Base-by-base conservation (phyloP, 2,888 invertebrate genomes). In the Hypsopygia costalis region DNA sequence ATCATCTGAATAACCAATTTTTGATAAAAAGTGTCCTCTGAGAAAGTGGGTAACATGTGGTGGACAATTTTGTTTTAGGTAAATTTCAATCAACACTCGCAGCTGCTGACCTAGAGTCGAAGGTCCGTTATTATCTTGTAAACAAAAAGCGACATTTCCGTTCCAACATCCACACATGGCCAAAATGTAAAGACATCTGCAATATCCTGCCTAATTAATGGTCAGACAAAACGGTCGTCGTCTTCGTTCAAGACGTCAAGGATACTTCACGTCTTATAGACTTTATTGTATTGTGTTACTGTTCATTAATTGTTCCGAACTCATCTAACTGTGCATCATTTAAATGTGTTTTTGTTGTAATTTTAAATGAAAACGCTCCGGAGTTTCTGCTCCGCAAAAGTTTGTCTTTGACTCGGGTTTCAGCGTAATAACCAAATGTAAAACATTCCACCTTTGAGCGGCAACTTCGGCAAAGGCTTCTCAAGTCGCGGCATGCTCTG, bases 381-480 rank as follows among this genome's bases (percentile, higher is more conserved):
- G 28, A 25, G 29, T 34, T 30, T 34, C 21, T 16, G 39, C 37
- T 54, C 43, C 51, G 60, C 52, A 47, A 63, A 71, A 66, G 64
- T 74, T 72, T 62, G 59, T 63, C 62, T 63, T 62, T 58, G 43
- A 33, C 41, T 36, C 27, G 33, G 38, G 62, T 62, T 64, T 62
- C 58, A 56, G 66, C 64, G 65, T 79, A 72, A 79, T 81, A 83
- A 74, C 66, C 68, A 70, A 82, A 79, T 76, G 77, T 78, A 72
- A 80, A 83, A 79, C 77, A 86, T 85, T 81, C 75, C 72, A 52
- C 73, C 82, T 85, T 83, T 83, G 81, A 81, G 73, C 55, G 58
- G 66, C 58, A 82, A 83, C 74, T 85, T 83, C 52, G 66, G 75
- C 69, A 81, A 82, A 82, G 78, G 80, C 74, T 81, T 72, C 81